Evolutionary conservation across 2,888 invertebrate species (phyloP).

Genomic region (Eupeodes luniger): DNA sequence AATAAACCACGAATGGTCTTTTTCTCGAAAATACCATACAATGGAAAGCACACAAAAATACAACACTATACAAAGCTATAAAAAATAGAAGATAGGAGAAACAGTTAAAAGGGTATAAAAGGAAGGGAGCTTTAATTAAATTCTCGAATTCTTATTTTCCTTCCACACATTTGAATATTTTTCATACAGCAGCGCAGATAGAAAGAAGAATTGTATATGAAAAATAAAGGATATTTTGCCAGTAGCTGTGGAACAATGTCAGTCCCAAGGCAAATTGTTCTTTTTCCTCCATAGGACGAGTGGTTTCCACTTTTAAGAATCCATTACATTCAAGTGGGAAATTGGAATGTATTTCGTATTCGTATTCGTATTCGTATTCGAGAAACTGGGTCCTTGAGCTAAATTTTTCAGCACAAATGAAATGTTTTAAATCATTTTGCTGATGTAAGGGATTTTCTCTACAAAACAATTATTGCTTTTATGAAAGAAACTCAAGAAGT

Average conservation of each 20-base stretch:
- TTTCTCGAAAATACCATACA: conserved; percentile 3
- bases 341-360: conserved; percentile 73
- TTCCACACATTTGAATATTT: conserved; percentile 62
- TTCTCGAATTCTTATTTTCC: conserved; percentile 35
- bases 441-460: conserved; percentile 61
- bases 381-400: conserved; percentile 72
- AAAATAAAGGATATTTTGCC: conserved; percentile 61
- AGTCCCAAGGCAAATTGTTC: conserved; percentile 70
- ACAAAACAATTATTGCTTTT: conserved; percentile 66
- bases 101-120: conserved; percentile 22
- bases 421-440: conserved; percentile 72
- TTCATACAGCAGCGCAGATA: conserved; percentile 29
- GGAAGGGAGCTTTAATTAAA: conserved; percentile 35
- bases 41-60: not conserved
- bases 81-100: conserved; percentile 24
- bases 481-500: conserved; percentile 61
- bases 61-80: conserved; percentile 20
- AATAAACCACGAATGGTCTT: conserved; percentile 10
- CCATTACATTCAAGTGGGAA: conserved; percentile 75
- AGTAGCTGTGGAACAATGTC: conserved; percentile 73
- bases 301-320: conserved; percentile 72
- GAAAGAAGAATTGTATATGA: conserved; percentile 55
- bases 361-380: conserved; percentile 54
- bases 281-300: conserved; percentile 64
- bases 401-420: conserved; percentile 67